Evolutionary conservation across 2,797 vertebrate species (phyloP).

Genomic region (Prionace glauca): DNA sequence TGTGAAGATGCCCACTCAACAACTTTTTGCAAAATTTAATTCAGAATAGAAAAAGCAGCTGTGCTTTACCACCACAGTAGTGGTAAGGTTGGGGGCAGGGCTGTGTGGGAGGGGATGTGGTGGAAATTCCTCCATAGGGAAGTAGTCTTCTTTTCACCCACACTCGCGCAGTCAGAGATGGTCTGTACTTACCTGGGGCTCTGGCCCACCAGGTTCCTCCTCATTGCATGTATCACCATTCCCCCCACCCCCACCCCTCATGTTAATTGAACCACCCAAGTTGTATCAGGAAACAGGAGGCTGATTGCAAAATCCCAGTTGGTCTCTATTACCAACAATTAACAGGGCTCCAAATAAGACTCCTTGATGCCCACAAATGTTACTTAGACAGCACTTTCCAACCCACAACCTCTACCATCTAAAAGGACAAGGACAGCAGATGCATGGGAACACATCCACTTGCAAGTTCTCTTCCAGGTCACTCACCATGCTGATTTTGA

Average conservation of each 20-base stretch:
- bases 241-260: background rate
- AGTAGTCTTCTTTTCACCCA: background rate
- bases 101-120: background rate
- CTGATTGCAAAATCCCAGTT: background rate
- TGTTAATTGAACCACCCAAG: background rate
- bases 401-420: too few relatives aligned
- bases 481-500: too few relatives aligned
- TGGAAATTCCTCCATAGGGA: background rate
- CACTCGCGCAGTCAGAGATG: background rate
- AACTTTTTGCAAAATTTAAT: too few relatives aligned
- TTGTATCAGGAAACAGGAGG: background rate
- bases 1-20: too few relatives aligned
- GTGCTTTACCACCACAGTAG: background rate
- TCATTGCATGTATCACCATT: background rate
- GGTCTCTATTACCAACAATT: background rate
- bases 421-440: too few relatives aligned
- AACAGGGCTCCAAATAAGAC: too few relatives aligned
- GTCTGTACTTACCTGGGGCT: background rate
- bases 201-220: background rate
- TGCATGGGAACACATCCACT: too few relatives aligned
- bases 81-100: background rate
- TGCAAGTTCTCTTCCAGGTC: too few relatives aligned
- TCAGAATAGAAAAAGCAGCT: too few relatives aligned
- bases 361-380: too few relatives aligned
- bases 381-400: too few relatives aligned